These are phyloP conservation scores for Grapholita molesta DNA, from an alignment of 1,140 invertebrate genomes.

Conservation along the genomic window DNA sequence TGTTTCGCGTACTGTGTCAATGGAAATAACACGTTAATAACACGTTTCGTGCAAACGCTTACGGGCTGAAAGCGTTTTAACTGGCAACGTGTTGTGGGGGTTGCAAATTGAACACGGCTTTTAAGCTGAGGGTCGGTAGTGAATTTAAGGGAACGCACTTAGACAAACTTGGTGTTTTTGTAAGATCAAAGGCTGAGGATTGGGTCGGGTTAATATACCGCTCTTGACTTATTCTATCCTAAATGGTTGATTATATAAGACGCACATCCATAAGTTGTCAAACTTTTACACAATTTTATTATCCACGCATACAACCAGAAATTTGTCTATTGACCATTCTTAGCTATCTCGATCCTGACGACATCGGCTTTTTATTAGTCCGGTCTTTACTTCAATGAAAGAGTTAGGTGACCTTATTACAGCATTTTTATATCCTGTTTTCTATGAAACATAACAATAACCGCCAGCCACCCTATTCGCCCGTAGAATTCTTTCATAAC, in stretches of 20 bases:
- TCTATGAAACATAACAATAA: neutral
- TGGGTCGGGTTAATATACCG: neutral
- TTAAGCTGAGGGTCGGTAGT: neutral
- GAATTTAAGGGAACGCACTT: neutral
- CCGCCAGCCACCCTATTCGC: neutral
- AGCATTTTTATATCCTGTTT: neutral
- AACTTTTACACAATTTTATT: neutral
- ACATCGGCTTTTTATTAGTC: neutral
- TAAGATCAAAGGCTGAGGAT: neutral
- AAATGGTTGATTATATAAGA: neutral
- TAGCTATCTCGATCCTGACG: too few relatives aligned
- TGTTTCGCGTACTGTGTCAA: constrained; percentile 2
- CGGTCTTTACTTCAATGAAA: neutral
- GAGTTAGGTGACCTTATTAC: neutral
- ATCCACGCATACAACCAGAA: neutral
- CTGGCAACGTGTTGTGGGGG: neutral
- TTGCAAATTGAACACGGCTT: neutral
- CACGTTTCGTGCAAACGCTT: neutral
- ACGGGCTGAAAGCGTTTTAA: neutral
- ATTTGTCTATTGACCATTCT: too few relatives aligned
- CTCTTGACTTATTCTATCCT: neutral
- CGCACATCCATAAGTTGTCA: neutral
- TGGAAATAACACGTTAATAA: constrained; percentile 13
- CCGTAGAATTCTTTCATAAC: neutral
- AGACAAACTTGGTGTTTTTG: neutral